Conservation (phyloP, 2,797 vertebrate species). For the Muscicapa comitata region DNA sequence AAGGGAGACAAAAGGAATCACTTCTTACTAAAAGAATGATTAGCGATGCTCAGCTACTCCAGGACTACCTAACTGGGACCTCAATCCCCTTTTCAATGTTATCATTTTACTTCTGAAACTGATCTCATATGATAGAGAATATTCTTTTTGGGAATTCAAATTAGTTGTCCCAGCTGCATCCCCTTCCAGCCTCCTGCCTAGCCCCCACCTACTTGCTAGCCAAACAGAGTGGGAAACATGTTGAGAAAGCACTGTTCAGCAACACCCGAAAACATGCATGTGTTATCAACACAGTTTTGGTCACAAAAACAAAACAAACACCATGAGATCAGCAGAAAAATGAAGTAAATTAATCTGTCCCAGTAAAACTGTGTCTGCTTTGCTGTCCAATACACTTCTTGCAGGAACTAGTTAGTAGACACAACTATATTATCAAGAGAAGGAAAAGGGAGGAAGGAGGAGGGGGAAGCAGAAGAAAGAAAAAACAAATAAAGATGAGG, state of each 20-base stretch:
- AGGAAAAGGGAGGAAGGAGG: fast-evolving
- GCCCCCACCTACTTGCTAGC: background rate
- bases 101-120: background rate
- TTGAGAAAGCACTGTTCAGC: background rate
- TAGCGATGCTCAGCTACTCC: background rate
- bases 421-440: background rate
- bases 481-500: background rate
- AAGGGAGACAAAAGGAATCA: background rate
- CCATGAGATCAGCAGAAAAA: background rate
- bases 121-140: background rate
- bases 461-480: fast-evolving
- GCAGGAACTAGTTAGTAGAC: background rate
- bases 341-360: background rate
- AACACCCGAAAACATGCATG: background rate
- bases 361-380: background rate
- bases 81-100: fast-evolving
- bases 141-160: background rate
- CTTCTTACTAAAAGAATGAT: background rate
- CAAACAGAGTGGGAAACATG: background rate
- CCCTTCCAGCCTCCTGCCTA: background rate
- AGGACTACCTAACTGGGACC: fast-evolving
- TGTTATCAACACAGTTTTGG: background rate
- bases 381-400: background rate
- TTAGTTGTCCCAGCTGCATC: background rate
- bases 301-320: background rate